Percentiles rank a stretch among this genome's conserved stretches.
Conservation (phyloP, 2,113 vertebrate genomes). For the Pterocles gutturalis region DNA sequence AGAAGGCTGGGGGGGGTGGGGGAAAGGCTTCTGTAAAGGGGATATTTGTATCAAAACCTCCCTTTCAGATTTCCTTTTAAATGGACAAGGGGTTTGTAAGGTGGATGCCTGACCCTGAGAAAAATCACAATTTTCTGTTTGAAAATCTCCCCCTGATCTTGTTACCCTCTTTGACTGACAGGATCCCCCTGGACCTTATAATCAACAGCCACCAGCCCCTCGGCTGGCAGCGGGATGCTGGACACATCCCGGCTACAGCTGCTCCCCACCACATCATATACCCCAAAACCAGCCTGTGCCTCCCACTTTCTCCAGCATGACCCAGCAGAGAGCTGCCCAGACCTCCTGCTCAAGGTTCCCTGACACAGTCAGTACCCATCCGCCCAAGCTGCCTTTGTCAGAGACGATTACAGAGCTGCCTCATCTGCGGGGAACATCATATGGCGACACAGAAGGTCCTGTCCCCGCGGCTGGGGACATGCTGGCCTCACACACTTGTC, state of each 20-base stretch:
- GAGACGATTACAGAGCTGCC: neutral
- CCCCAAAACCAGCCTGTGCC: too few species aligned
- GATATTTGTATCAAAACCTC: neutral
- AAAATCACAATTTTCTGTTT: neutral
- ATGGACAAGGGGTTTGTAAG: neutral
- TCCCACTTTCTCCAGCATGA: rapidly evolving
- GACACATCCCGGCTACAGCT: neutral
- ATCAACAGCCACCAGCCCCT: neutral
- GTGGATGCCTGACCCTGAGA: neutral
- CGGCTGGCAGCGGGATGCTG: neutral
- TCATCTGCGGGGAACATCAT: rapidly evolving
- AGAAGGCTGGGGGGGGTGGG: rapidly evolving
- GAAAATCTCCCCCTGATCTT: neutral
- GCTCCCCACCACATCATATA: neutral
- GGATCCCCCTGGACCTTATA: neutral
- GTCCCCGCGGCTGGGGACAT: neutral
- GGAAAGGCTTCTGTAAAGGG: neutral
- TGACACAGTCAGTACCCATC: rapidly evolving
- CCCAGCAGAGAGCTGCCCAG: rapidly evolving
- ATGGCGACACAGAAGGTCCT: neutral
- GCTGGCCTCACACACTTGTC: neutral
- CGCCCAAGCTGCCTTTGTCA: neutral
- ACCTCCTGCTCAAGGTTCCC: neutral
- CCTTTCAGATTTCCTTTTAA: neutral
- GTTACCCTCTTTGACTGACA: neutral